phyloP scores from a whole-genome alignment of 1,140 invertebrate species.

The Leptopilina boulardi region DNA sequence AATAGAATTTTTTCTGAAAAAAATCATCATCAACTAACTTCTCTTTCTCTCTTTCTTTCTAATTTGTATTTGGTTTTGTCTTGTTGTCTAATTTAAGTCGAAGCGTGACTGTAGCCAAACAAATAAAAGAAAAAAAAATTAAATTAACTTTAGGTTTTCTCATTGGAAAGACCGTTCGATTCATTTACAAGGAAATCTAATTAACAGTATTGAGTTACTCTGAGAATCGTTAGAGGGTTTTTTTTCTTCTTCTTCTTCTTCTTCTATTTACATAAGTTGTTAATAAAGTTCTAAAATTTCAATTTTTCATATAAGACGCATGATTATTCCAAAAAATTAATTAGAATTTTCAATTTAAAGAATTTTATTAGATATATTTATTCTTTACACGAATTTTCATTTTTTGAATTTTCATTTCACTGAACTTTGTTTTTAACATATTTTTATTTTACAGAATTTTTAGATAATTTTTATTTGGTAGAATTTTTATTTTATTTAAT shows the following conservation, averaged over 20 bases:
- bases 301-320: no score
- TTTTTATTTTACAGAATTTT: no score
- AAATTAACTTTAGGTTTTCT: neutral
- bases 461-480: no score
- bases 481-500: no score
- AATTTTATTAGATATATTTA: no score
- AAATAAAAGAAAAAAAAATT: constrained; percentile 23
- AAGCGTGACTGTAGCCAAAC: neutral
- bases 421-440: no score
- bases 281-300: neutral
- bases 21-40: neutral
- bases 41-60: neutral
- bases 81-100: constrained; percentile 1
- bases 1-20: neutral
- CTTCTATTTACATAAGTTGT: neutral
- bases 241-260: neutral
- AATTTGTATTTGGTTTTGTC: constrained; percentile 1
- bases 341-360: no score
- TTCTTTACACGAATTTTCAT: no score
- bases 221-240: neutral
- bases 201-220: constrained; percentile 2
- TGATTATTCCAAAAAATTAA: no score
- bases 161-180: neutral
- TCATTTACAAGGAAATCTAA: constrained; percentile 10
- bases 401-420: no score